A percentile compares a stretch with the other conserved stretches of the same genome.
Conservation (phyloP, 2,113 vertebrate species). For the Lasiurus cinereus region DNA sequence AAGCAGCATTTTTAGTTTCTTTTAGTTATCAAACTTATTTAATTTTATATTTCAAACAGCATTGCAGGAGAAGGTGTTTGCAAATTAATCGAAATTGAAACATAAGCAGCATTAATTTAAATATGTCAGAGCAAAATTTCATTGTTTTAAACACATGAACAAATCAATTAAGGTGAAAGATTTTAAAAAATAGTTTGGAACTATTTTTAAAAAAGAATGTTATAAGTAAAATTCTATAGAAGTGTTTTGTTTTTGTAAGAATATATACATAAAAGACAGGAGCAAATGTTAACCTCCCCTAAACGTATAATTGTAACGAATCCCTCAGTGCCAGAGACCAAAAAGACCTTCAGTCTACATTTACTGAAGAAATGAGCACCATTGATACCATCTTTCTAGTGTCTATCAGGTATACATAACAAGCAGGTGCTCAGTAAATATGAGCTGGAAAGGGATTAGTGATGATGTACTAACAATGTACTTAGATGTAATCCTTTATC, state of each 20-base stretch:
- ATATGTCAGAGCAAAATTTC: slow-evolving; percentile 38
- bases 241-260: slow-evolving; percentile 7
- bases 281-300: neutral
- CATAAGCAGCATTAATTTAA: slow-evolving; percentile 38
- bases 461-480: neutral
- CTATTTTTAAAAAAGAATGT: neutral
- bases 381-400: neutral
- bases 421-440: neutral
- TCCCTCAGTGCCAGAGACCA: neutral
- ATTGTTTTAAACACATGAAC: neutral
- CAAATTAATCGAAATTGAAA: slow-evolving; percentile 33
- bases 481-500: neutral
- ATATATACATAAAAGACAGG: neutral
- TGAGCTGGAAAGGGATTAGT: neutral
- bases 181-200: neutral
- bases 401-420: neutral
- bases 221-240: neutral
- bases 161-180: slow-evolving; percentile 18
- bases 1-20: neutral
- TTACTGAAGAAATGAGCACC: neutral
- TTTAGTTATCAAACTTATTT: neutral
- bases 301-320: neutral
- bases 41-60: neutral
- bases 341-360: neutral
- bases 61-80: neutral